A percentile compares a stretch with the other conserved stretches of the same genome.
Conservation (phyloP, 2,888 invertebrate genomes). For the Temnothorax rugatulus region DNA sequence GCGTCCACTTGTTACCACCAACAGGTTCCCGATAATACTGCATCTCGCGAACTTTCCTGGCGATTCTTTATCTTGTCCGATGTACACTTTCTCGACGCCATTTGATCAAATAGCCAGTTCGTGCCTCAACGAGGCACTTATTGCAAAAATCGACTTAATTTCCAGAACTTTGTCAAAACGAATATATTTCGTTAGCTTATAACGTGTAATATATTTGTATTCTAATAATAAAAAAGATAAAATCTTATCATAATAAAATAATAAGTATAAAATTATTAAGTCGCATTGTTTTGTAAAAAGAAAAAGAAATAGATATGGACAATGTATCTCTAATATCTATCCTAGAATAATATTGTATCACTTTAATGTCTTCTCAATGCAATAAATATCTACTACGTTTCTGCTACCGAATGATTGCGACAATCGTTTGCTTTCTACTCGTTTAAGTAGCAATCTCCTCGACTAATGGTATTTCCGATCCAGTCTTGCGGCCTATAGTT, state of each 20-base stretch:
- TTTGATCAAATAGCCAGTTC: constrained; percentile 14
- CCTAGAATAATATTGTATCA: constrained; percentile 9
- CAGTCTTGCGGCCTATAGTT: constrained; percentile 15
- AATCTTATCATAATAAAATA: neutral
- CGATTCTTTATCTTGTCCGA: constrained; percentile 39
- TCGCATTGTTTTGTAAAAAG: neutral
- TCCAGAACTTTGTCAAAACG: neutral
- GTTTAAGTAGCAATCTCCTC: constrained; percentile 31
- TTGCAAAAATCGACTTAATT: constrained; percentile 19
- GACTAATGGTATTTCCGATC: constrained; percentile 18
- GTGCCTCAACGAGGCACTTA: neutral
- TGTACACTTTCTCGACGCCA: constrained; percentile 39
- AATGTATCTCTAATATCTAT: neutral
- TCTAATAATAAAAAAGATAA: neutral
- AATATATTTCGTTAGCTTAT: neutral
- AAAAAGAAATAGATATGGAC: neutral
- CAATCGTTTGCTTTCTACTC: constrained; percentile 35
- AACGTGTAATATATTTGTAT: neutral
- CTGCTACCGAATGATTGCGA: constrained; percentile 18
- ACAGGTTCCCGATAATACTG: constrained; percentile 32
- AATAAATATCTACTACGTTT: constrained; percentile 7
- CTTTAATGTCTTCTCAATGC: neutral
- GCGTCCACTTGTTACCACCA: constrained; percentile 51
- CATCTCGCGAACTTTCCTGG: constrained; percentile 49
- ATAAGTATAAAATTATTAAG: neutral